Conservation (phyloP, 2,888 invertebrate genomes). For the Strigamia transsilvanica region DNA sequence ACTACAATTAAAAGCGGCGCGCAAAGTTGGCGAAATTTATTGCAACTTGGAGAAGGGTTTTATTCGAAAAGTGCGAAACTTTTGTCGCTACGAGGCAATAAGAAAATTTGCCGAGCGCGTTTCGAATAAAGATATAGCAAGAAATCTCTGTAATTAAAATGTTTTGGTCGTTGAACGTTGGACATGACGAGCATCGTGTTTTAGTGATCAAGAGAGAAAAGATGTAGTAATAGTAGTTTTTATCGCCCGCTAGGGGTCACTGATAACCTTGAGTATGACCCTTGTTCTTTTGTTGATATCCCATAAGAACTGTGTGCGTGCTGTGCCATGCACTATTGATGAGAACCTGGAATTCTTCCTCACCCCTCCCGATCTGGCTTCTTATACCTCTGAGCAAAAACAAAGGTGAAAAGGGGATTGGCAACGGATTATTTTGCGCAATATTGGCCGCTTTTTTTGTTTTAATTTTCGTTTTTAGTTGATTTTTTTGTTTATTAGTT, state of each 20-base stretch:
- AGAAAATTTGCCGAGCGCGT: not conserved
- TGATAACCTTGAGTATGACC: slow-evolving; percentile 41
- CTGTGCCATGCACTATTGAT: slow-evolving; percentile 46
- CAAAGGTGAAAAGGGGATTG: not conserved
- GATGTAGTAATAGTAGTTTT: slow-evolving; percentile 48
- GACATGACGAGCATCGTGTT: slow-evolving; percentile 43
- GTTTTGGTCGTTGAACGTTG: slow-evolving; percentile 15
- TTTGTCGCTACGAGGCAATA: slow-evolving; percentile 3
- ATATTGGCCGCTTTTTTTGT: not conserved
- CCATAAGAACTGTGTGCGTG: slow-evolving; percentile 41
- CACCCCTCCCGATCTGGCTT: not conserved
- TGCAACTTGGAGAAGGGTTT: not conserved
- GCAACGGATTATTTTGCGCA: not conserved
- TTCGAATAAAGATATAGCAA: not conserved
- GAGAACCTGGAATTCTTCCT: not conserved
- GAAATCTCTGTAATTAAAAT: slow-evolving; percentile 3
- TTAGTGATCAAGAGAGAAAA: slow-evolving; percentile 39
- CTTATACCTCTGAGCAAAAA: not conserved
- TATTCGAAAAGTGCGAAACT: not conserved
- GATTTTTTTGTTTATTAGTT: not conserved
- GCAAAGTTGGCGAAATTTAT: slow-evolving; percentile 5
- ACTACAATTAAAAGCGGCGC: slow-evolving; percentile 26
- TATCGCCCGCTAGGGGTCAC: slow-evolving; percentile 45
- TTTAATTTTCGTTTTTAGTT: not conserved
- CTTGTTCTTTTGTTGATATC: slow-evolving; percentile 48